Base-by-base conservation (phyloP, 2,113 vertebrate genomes). In the Dicentrarchus labrax region DNA sequence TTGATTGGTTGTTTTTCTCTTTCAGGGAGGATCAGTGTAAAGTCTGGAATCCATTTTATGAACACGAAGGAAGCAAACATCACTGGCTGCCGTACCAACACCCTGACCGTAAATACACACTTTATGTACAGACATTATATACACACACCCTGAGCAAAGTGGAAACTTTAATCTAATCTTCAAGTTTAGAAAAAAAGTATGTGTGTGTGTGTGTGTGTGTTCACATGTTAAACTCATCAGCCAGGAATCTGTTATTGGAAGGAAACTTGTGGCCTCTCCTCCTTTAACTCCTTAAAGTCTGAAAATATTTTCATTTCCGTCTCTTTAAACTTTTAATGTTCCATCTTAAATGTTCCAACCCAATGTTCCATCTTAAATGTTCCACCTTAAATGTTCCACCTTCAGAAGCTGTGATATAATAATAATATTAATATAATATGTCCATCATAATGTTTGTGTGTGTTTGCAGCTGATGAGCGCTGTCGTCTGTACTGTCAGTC, bases 61-160 rank as follows among this genome's bases (percentile, higher is more conserved):
- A 98, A 92, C 97, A 99, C 47, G 95, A 97, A 8, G 96, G 96
- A 41, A 76, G 30, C 0, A 98, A 98, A 86, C 98, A 99, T 90
- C 96, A 98, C 87, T 99, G 98, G 98, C 94, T 98, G 50, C 97
- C 98, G 0, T 96, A 97, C 3, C 96, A 99, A 67, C 98, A 99
- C 13, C 88, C 93, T 0, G 97, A 99, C 15, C 94, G 98, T 99
- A 94, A 96, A 93, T 22, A 43, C 67, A 76, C 72, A 59, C 56
- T 16, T 21, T 30, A 48, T 12, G 94, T 64, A 38, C 50, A 51
- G 67, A 56, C 47, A 54, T 21, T 21, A 51, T n/a, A 66, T 41
- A 64, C 67, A 45, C 10, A 53, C 5, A 50, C 21, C 5, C 19
- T 5, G 2, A 43, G 41, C 41, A 43, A 8, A 43, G 41, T 7